These are phyloP conservation scores for Drosophila flavopinicola DNA, from an alignment of 2,888 invertebrate genomes.

Conservation along the genomic window DNA sequence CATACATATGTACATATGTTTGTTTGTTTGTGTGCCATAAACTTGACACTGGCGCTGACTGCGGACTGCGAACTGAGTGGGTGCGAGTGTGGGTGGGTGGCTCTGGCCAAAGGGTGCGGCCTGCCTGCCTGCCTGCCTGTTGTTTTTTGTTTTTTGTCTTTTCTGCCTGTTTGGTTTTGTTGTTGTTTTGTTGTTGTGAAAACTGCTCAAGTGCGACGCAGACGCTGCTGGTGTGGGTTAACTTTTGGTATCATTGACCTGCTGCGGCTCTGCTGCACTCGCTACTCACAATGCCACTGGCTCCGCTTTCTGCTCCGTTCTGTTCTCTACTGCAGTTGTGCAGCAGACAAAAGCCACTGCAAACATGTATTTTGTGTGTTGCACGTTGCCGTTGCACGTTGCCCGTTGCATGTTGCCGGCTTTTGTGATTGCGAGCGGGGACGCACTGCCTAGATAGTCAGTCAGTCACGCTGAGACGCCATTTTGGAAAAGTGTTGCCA, in stretches of 20 bases:
- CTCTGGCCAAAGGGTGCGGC: slow-evolving; percentile 64
- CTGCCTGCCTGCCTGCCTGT: slow-evolving; percentile 28
- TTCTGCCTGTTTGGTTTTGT: slow-evolving; percentile 7
- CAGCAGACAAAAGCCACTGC: slow-evolving; percentile 34
- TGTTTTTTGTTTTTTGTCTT: slow-evolving; percentile 32
- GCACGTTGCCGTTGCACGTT: slow-evolving; percentile 30
- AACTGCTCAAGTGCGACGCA: slow-evolving; percentile 75
- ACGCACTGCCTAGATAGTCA: slow-evolving; percentile 24
- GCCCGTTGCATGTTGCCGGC: slow-evolving; percentile 25
- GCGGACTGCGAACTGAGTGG: slow-evolving; percentile 5
- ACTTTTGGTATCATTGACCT: slow-evolving; percentile 80
- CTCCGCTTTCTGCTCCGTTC: slow-evolving; percentile 3
- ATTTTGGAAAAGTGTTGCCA: slow-evolving; percentile 57
- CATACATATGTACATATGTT: slow-evolving; percentile 18
- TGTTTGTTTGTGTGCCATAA: slow-evolving; percentile 57
- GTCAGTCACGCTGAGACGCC: slow-evolving; percentile 48
- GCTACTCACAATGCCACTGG: slow-evolving; percentile 1
- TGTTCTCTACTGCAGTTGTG: slow-evolving; percentile 26
- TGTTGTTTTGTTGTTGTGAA: slow-evolving; percentile 65
- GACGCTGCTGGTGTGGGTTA: slow-evolving; percentile 68
- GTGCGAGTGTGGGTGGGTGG: slow-evolving; percentile 22
- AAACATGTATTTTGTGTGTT: slow-evolving; percentile 30
- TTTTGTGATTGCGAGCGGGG: neutral
- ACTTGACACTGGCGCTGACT: slow-evolving; percentile 78
- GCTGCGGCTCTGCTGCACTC: slow-evolving; percentile 56